Percentiles rank a stretch among this genome's conserved stretches.
These are phyloP conservation scores for Pterocles burchelli DNA, from an alignment of 2,113 vertebrate species.

Conservation along the genomic window DNA sequence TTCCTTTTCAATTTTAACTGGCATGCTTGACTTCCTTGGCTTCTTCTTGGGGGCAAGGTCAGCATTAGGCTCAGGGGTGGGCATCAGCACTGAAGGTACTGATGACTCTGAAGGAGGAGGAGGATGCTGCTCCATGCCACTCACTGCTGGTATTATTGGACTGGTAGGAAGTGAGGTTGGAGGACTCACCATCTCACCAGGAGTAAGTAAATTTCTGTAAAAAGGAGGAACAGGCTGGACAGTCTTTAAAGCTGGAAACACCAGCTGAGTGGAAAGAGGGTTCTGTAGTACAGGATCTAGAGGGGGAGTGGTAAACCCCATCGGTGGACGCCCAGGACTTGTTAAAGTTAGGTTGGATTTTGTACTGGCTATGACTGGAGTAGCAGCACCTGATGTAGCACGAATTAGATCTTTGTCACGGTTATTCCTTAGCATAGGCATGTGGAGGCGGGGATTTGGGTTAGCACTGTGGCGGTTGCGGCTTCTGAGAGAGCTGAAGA, in stretches of 20 bases:
- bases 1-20: slow-evolving; percentile 99
- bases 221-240: slow-evolving; percentile 98
- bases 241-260: slow-evolving; percentile 95
- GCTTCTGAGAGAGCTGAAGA: slow-evolving; percentile 97
- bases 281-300: slow-evolving; percentile 92
- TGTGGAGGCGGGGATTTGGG: slow-evolving; percentile 96
- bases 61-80: slow-evolving; percentile 75
- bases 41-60: slow-evolving; percentile 98
- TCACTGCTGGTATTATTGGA: slow-evolving; percentile 90
- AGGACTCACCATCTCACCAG: slow-evolving; percentile 94
- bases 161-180: slow-evolving; percentile 94
- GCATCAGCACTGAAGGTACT: slow-evolving; percentile 77
- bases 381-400: slow-evolving; percentile 87
- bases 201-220: slow-evolving; percentile 94
- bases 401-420: slow-evolving; percentile 98
- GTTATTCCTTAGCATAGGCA: slow-evolving; percentile 99
- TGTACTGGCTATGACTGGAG: slow-evolving; percentile 94
- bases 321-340: slow-evolving; percentile 92
- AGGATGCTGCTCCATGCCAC: slow-evolving; percentile 81
- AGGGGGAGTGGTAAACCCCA: slow-evolving; percentile 95
- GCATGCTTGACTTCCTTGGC: slow-evolving; percentile 98
- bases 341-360: slow-evolving; percentile 92
- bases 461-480: slow-evolving; percentile 98
- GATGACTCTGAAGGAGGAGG: slow-evolving; percentile 82
- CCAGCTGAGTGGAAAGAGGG: slow-evolving; percentile 90